These are phyloP conservation scores for Trachythela sp. DNA, from an alignment of 64 coral and sea anemone species.

Conservation along the genomic window DNA sequence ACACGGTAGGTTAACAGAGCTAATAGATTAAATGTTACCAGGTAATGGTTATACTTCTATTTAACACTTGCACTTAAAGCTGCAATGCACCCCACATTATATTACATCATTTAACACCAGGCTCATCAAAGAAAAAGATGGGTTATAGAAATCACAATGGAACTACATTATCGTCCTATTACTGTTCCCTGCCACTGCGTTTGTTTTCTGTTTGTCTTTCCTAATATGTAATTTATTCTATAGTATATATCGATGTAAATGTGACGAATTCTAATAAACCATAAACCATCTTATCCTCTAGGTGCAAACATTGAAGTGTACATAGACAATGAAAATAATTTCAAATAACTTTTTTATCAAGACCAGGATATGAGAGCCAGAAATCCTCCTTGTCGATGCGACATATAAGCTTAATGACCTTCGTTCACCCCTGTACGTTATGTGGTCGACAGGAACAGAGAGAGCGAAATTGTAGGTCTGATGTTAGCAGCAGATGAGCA, in stretches of 20 bases:
- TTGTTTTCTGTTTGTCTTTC: no score
- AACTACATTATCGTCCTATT: not conserved
- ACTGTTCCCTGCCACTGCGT: no score
- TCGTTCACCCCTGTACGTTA: not conserved
- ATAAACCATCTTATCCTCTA: not conserved
- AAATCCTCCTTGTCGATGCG: slow-evolving; percentile 7
- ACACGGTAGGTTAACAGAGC: slow-evolving; percentile 25
- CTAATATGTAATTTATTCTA: no score
- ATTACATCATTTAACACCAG: not conserved
- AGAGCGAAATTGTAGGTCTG: slow-evolving; percentile 52
- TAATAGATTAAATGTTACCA: slow-evolving; percentile 39
- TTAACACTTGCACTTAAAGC: not conserved
- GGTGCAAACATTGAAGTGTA: slow-evolving; percentile 15
- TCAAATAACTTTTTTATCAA: slow-evolving; percentile 13
- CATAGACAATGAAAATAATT: slow-evolving; percentile 13
- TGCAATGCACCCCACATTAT: not conserved
- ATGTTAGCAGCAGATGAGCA: slow-evolving; percentile 51
- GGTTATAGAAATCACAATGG: not conserved
- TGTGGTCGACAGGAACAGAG: slow-evolving; percentile 37
- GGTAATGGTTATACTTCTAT: not conserved
- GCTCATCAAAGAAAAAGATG: not conserved
- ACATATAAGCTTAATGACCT: slow-evolving; percentile 30
- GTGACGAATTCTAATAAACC: no score
- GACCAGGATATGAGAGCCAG: slow-evolving; percentile 20
- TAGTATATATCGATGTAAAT: no score